Evolutionary conservation across 2,797 vertebrate genomes (phyloP).

Genomic region (Anguilla marmorata): DNA sequence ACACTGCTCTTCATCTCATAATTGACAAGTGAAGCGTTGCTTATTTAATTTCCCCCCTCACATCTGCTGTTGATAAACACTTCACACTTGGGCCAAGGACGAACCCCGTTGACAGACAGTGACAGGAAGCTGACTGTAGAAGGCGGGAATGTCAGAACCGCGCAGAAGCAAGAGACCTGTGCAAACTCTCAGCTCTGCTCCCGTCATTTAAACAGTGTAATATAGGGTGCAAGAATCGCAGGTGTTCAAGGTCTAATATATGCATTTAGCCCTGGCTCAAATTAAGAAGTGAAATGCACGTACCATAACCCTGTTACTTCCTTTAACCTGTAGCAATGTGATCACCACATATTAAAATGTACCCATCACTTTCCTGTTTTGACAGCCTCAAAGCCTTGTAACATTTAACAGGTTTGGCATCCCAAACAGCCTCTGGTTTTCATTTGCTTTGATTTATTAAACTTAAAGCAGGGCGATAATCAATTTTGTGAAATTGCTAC

Average conservation of each 20-base stretch:
- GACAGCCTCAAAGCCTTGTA: not conserved
- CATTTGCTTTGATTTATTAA: too few relatives aligned
- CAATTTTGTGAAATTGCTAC: not conserved
- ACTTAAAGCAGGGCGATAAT: too few relatives aligned
- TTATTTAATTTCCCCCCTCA: slow-evolving; percentile 8
- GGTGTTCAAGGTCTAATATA: not conserved
- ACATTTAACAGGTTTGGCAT: not conserved
- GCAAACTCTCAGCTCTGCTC: not conserved
- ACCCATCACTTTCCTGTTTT: slow-evolving; percentile 2
- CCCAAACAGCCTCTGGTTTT: too few relatives aligned
- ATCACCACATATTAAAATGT: not conserved
- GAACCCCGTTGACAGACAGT: slow-evolving; percentile 10
- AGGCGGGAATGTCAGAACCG: slow-evolving; percentile 2
- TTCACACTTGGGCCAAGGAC: slow-evolving; percentile 24
- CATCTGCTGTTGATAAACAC: slow-evolving; percentile 15
- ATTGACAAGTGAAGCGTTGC: slow-evolving; percentile 7
- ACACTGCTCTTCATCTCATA: not conserved
- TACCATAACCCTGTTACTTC: not conserved
- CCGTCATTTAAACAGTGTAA: not conserved
- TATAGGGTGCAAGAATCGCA: not conserved
- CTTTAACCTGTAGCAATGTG: slow-evolving; percentile 24
- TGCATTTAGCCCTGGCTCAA: slow-evolving; percentile 22
- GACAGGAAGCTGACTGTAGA: not conserved
- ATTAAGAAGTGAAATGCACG: slow-evolving; percentile 26
- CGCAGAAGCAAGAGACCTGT: not conserved